phyloP scores from a whole-genome alignment of 2,113 vertebrate genomes.

The Megaceryle maxima region DNA sequence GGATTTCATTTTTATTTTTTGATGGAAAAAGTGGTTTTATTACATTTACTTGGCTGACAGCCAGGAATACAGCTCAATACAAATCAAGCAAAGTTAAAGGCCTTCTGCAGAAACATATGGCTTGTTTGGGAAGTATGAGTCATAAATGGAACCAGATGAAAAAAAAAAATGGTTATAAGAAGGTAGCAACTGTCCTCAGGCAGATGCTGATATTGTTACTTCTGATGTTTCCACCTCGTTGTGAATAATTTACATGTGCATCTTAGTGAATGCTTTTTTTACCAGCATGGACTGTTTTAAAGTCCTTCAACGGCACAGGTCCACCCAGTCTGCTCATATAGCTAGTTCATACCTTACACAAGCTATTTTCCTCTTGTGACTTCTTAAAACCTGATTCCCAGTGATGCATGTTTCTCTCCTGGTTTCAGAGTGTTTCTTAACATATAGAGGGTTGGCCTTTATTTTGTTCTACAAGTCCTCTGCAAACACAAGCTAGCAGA shows the following conservation, averaged over 20 bases:
- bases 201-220: conserved; percentile 52
- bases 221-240: conserved; percentile 9
- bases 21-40: conserved; percentile 67
- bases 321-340: neutral
- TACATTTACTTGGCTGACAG: conserved; percentile 62
- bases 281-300: neutral
- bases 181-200: conserved; percentile 57
- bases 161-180: conserved; percentile 29
- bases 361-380: neutral
- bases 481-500: neutral
- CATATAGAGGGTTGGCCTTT: neutral
- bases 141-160: conserved; percentile 77
- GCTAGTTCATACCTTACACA: neutral
- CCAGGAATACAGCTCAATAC: conserved; percentile 59
- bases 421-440: conserved; percentile 1
- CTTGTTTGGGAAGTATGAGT: conserved; percentile 75
- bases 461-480: neutral
- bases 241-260: neutral
- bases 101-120: conserved; percentile 71
- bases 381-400: neutral
- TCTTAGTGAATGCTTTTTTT: neutral
- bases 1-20: conserved; percentile 72
- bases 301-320: neutral
- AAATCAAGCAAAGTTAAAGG: conserved; percentile 64
- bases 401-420: neutral